These are phyloP conservation scores for Petrocephalus zakoni DNA, from an alignment of 2,113 vertebrate species.

Conservation along the genomic window DNA sequence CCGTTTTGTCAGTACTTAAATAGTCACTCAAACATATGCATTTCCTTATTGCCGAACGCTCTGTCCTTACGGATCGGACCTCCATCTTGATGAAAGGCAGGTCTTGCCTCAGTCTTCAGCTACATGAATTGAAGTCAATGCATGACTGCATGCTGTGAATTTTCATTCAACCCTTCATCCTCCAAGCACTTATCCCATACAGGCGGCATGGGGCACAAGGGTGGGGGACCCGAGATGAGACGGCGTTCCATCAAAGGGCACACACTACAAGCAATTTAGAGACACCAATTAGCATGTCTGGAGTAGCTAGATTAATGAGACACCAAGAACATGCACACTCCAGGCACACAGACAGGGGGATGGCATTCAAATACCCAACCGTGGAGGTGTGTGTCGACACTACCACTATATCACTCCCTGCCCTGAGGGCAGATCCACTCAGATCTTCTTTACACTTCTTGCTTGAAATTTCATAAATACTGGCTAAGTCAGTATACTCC, in stretches of 20 bases:
- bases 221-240: background rate
- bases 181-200: background rate
- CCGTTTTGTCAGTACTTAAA: background rate
- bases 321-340: background rate
- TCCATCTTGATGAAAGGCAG: background rate
- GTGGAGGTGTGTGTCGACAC: background rate
- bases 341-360: background rate
- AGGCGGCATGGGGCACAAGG: background rate
- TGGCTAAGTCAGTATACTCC: background rate
- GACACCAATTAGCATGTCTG: slow-evolving; percentile 1
- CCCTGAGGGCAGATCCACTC: background rate
- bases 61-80: background rate
- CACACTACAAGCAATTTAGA: background rate
- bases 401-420: background rate
- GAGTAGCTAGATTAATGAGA: background rate
- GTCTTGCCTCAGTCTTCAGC: background rate
- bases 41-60: background rate
- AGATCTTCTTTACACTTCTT: background rate
- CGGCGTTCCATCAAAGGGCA: background rate
- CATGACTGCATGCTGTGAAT: background rate
- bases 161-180: background rate
- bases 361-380: background rate
- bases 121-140: background rate
- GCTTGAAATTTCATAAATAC: background rate
- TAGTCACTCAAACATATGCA: background rate